Percentiles rank a stretch among this genome's conserved stretches.
These are phyloP conservation scores for Diadema setosum DNA, from an alignment of 35 echinoderm and acorn worm species.

Conservation along the genomic window DNA sequence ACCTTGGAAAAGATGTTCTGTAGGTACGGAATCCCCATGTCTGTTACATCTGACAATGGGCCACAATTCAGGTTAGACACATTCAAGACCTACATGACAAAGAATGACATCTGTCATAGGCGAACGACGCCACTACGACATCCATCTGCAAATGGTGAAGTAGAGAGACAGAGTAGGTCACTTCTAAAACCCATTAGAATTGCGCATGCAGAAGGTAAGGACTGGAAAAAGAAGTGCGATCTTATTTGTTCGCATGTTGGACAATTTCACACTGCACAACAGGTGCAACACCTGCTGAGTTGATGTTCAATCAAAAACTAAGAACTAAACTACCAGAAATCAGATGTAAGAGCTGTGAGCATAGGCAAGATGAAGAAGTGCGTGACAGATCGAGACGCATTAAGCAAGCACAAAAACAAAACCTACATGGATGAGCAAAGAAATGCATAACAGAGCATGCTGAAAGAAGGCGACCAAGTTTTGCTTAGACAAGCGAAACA, in stretches of 20 bases:
- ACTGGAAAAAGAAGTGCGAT: slow-evolving; percentile 51
- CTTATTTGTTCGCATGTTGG: slow-evolving; percentile 24
- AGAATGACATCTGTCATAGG: slow-evolving; percentile 29
- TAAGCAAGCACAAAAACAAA: slow-evolving; percentile 10
- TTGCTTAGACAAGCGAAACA: background rate
- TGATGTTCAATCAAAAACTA: slow-evolving; percentile 45
- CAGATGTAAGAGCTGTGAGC: background rate
- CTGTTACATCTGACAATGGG: slow-evolving; percentile 51
- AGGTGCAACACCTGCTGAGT: slow-evolving; percentile 33
- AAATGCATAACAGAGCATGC: background rate
- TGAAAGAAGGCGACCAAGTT: slow-evolving; percentile 8
- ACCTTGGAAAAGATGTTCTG: slow-evolving; percentile 48
- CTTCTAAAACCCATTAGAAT: slow-evolving; percentile 14
- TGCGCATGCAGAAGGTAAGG: slow-evolving; percentile 11
- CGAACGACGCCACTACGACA: slow-evolving; percentile 33
- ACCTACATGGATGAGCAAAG: slow-evolving; percentile 4
- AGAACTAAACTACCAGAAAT: slow-evolving; percentile 42
- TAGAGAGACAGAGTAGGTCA: slow-evolving; percentile 43
- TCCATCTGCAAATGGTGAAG: slow-evolving; percentile 53
- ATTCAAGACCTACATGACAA: slow-evolving; percentile 22
- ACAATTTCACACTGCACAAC: slow-evolving; percentile 50
- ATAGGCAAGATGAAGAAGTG: slow-evolving; percentile 22
- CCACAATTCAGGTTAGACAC: slow-evolving; percentile 34
- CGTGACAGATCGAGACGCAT: slow-evolving; percentile 9
- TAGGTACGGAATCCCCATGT: slow-evolving; percentile 31